Conservation (phyloP, 30 jellyfish, hydroid and myxozoan species). For the Aurelia aurita region DNA sequence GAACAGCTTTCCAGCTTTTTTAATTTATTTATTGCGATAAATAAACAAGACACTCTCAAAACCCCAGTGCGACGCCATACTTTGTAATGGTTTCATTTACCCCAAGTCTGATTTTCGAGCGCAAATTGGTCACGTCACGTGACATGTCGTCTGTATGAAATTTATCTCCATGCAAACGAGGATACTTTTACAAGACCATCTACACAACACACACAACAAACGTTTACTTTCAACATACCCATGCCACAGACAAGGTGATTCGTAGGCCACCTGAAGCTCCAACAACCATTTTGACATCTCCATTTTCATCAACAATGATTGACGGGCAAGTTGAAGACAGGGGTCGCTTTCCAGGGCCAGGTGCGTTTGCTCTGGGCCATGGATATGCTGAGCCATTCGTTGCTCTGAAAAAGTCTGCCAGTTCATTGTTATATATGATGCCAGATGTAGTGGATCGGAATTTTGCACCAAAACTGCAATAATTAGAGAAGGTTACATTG, state of each 20-base stretch:
- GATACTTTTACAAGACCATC: too few relatives aligned
- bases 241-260: conserved; percentile 93
- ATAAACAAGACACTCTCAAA: too few relatives aligned
- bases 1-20: too few relatives aligned
- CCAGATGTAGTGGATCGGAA: conserved; percentile 95
- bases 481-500: too few relatives aligned
- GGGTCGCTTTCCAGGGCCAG: conserved; percentile 94
- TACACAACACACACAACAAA: too few relatives aligned
- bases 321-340: conserved; percentile 96
- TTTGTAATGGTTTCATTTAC: too few relatives aligned
- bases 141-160: too few relatives aligned
- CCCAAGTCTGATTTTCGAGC: too few relatives aligned
- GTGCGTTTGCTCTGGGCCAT: conserved; percentile 88
- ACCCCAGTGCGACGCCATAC: too few relatives aligned
- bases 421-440: conserved; percentile 89
- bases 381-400: conserved; percentile 61
- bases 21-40: too few relatives aligned
- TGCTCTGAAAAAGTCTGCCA: conserved; percentile 93
- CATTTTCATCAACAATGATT: conserved; percentile 78
- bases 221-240: conserved; percentile 78
- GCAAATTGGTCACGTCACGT: too few relatives aligned
- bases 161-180: too few relatives aligned
- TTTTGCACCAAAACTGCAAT: conserved; percentile 94
- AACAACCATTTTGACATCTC: conserved; percentile 85
- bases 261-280: conserved; percentile 99